A percentile compares a stretch with the other conserved stretches of the same genome.
phyloP scores from a whole-genome alignment of 2,888 invertebrate genomes.

The Microdon myrmicae region DNA sequence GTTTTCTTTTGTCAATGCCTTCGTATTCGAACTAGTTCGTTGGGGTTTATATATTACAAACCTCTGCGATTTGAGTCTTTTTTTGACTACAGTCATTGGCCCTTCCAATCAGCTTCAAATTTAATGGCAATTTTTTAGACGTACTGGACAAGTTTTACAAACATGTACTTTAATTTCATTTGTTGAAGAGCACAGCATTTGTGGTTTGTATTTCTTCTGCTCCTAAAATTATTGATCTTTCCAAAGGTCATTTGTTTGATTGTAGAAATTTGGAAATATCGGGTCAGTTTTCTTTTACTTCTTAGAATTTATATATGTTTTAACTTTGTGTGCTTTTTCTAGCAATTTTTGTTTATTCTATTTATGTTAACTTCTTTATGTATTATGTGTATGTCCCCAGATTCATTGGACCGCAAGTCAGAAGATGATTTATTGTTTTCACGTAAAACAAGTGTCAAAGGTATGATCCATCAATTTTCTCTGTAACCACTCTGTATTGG shows the following conservation, averaged over 20 bases:
- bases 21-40: too few relatives aligned
- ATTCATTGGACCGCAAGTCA: constrained; percentile 64
- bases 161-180: not conserved
- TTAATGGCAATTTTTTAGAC: not conserved
- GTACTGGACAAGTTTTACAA: not conserved
- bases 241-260: not conserved
- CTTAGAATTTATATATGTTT: not conserved
- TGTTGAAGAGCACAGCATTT: not conserved
- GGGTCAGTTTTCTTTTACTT: not conserved
- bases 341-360: constrained; percentile 2
- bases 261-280: not conserved
- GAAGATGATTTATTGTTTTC: constrained; percentile 64
- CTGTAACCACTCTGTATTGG: too few relatives aligned
- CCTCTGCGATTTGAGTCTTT: too few relatives aligned
- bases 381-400: constrained; percentile 56
- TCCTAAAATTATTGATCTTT: not conserved
- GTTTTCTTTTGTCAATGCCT: too few relatives aligned
- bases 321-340: too few relatives aligned
- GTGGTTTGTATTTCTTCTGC: not conserved
- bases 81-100: too few relatives aligned
- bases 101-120: too few relatives aligned
- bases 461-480: too few relatives aligned
- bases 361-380: constrained; percentile 14
- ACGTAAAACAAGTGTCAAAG: constrained; percentile 64
- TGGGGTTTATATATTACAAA: too few relatives aligned